phyloP scores from a whole-genome alignment of 2,113 vertebrate species.

The Oreochromis aureus region DNA sequence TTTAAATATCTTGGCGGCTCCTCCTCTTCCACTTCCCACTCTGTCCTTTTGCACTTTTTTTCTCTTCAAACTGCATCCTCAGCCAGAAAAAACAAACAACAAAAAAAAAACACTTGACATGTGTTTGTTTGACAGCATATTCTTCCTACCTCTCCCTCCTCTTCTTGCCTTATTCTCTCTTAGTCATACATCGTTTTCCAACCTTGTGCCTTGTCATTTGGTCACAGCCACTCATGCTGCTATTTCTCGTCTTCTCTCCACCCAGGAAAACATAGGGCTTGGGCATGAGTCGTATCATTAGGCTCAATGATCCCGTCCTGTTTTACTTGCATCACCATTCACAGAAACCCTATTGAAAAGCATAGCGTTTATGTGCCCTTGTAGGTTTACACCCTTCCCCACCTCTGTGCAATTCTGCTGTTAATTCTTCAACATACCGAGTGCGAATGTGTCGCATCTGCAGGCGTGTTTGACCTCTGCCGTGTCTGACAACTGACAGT shows the following conservation, averaged over 20 bases:
- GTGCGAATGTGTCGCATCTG: constrained; percentile 20
- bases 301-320: constrained; percentile 29
- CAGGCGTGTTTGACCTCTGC: constrained; percentile 34
- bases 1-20: constrained; percentile 53
- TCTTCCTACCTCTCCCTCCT: background rate
- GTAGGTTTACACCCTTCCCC: background rate
- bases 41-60: constrained; percentile 3
- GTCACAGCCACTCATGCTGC: constrained; percentile 29
- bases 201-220: constrained; percentile 41
- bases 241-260: constrained; percentile 25
- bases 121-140: background rate
- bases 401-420: background rate
- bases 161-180: background rate
- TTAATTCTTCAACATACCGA: constrained; percentile 1
- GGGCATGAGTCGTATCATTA: constrained; percentile 37
- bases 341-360: constrained; percentile 16
- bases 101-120: constrained; percentile 5
- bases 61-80: background rate
- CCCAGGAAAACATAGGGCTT: constrained; percentile 41
- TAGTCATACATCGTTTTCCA: constrained; percentile 25
- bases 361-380: background rate
- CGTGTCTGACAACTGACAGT: constrained; percentile 7
- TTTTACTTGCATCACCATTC: constrained; percentile 29
- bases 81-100: background rate
- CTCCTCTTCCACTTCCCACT: constrained; percentile 19